Percentiles rank a stretch among this genome's conserved stretches.
Conservation (phyloP, 2,113 vertebrate species). For the Arothron firmamentum region DNA sequence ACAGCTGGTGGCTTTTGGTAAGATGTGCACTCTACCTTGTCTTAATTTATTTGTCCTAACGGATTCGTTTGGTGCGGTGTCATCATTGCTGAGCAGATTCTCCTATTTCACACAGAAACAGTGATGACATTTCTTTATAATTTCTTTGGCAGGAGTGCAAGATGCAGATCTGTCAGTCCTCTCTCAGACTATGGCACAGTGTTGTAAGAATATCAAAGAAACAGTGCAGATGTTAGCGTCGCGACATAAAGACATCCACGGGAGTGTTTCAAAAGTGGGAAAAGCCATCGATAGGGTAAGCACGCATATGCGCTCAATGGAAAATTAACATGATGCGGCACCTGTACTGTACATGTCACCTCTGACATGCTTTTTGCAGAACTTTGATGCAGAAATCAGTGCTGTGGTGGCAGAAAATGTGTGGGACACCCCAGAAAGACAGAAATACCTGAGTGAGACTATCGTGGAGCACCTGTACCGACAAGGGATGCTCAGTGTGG, state of each 20-base stretch:
- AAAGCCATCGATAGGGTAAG: slow-evolving; percentile 88
- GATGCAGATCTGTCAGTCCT: slow-evolving; percentile 81
- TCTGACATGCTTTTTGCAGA: slow-evolving; percentile 60
- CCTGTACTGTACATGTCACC: neutral
- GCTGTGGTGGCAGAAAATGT: slow-evolving; percentile 84
- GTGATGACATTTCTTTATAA: neutral
- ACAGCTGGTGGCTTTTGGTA: slow-evolving; percentile 82
- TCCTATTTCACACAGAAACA: neutral
- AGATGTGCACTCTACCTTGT: slow-evolving; percentile 12
- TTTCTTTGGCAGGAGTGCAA: slow-evolving; percentile 76
- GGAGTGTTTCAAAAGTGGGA: slow-evolving; percentile 87
- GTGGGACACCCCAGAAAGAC: slow-evolving; percentile 84
- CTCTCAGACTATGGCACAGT: slow-evolving; percentile 85
- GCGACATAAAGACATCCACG: slow-evolving; percentile 88
- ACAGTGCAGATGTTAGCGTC: slow-evolving; percentile 86
- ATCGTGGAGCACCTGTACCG: slow-evolving; percentile 88
- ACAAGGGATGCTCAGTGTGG: slow-evolving; percentile 87
- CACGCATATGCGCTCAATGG: too few species aligned
- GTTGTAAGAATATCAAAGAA: slow-evolving; percentile 89
- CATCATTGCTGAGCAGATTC: too few species aligned
- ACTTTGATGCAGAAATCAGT: slow-evolving; percentile 88
- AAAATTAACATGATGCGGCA: too few species aligned
- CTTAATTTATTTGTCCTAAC: too few species aligned
- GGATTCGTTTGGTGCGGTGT: too few species aligned
- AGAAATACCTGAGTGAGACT: slow-evolving; percentile 84